Evolutionary conservation across 1,140 invertebrate species (phyloP).

Genomic region (Sarcophaga peregrina): DNA sequence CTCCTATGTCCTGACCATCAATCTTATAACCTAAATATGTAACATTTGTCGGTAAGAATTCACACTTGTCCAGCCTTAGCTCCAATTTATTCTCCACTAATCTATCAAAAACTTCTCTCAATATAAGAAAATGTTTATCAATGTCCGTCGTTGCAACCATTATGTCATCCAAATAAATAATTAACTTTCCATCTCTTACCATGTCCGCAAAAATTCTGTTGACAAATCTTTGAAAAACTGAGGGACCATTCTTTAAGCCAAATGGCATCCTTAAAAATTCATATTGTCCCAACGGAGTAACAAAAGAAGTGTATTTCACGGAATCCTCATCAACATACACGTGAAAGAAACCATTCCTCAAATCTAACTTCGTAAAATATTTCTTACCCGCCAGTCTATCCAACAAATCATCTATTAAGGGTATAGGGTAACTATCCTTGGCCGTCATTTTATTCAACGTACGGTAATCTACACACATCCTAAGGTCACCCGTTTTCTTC

Average conservation of each 20-base stretch:
- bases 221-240: slow-evolving; percentile 62
- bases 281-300: slow-evolving; percentile 55
- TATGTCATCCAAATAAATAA: slow-evolving; percentile 47
- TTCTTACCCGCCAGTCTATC: slow-evolving; percentile 49
- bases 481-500: slow-evolving; percentile 51
- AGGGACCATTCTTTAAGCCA: slow-evolving; percentile 58
- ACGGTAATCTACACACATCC: slow-evolving; percentile 54
- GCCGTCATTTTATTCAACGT: slow-evolving; percentile 50
- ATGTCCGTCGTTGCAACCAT: slow-evolving; percentile 42
- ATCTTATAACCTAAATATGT: slow-evolving; percentile 62
- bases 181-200: slow-evolving; percentile 40
- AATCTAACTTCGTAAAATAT: slow-evolving; percentile 56
- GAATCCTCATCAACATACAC: slow-evolving; percentile 51
- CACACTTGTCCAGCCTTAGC: slow-evolving; percentile 64
- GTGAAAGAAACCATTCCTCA: slow-evolving; percentile 61
- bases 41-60: slow-evolving; percentile 53
- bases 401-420: slow-evolving; percentile 59
- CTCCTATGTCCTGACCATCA: slow-evolving; percentile 46
- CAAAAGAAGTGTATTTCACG: slow-evolving; percentile 56
- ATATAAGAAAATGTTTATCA: slow-evolving; percentile 41
- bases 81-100: slow-evolving; percentile 59
- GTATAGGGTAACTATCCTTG: slow-evolving; percentile 56
- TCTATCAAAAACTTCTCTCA: slow-evolving; percentile 51
- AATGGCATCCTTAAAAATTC: slow-evolving; percentile 57
- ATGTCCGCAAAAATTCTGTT: slow-evolving; percentile 58